These are phyloP conservation scores for Chondrosia reniformis DNA, from an alignment of 37 sponge, comb jelly and placozoan species.

Conservation along the genomic window DNA sequence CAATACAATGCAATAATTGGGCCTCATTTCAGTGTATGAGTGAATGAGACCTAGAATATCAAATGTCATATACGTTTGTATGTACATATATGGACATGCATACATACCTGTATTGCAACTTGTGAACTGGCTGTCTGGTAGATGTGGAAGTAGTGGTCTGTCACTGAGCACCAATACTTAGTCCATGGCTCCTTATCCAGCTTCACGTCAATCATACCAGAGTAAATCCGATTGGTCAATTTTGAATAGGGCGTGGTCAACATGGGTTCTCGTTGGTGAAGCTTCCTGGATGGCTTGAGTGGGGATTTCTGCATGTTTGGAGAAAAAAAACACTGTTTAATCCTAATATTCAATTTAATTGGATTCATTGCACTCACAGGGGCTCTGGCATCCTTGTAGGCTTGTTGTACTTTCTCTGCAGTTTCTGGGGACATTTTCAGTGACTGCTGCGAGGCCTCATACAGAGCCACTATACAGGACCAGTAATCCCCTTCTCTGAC, in stretches of 20 bases:
- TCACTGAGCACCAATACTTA: conserved; percentile 56
- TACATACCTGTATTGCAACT: conserved; percentile 10
- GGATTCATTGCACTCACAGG: too few relatives aligned
- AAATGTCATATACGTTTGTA: too few relatives aligned
- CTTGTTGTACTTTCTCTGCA: background rate
- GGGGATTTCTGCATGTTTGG: too few relatives aligned
- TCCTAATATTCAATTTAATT: too few relatives aligned
- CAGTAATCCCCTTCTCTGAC: background rate
- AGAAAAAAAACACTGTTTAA: too few relatives aligned
- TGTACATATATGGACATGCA: too few relatives aligned
- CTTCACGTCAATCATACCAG: conserved; percentile 46
- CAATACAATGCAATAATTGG: too few relatives aligned
- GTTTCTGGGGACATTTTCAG: background rate
- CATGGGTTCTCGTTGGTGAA: background rate
- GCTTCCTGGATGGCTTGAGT: too few relatives aligned
- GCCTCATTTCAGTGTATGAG: too few relatives aligned
- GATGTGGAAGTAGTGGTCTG: conserved; percentile 44
- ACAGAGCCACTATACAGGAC: background rate
- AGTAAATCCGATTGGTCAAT: conserved; percentile 1
- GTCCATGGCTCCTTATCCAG: conserved; percentile 33
- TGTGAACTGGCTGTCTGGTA: conserved; percentile 41
- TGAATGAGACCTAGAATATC: conserved; percentile 39
- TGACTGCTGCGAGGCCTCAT: conserved; percentile 10
- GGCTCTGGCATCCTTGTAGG: background rate
- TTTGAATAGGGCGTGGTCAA: background rate